phyloP scores from a whole-genome alignment of 2,888 invertebrate genomes.

The Pyrocoelia pectoralis region DNA sequence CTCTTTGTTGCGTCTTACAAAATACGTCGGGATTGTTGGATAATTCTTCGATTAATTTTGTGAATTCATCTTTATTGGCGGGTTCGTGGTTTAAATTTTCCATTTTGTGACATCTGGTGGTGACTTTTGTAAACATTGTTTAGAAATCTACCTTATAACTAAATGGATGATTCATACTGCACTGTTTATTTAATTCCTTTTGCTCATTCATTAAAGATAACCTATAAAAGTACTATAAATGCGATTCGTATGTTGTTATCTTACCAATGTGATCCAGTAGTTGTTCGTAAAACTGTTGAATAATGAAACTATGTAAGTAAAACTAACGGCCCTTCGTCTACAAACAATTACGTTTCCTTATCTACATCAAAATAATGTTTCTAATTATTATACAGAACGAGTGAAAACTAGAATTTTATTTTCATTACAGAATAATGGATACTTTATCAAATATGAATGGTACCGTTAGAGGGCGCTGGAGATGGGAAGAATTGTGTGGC shows the following conservation, averaged over 20 bases:
- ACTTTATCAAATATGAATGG: background rate
- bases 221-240: background rate
- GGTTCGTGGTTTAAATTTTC: background rate
- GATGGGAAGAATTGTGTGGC: constrained; percentile 81
- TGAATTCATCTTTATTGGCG: constrained; percentile 4
- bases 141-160: background rate
- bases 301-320: background rate
- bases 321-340: no score
- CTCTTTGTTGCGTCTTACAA: constrained; percentile 85
- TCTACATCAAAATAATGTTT: no score
- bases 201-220: background rate
- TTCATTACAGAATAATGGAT: background rate
- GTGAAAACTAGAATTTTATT: background rate
- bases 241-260: background rate
- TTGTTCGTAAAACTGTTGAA: no score
- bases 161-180: background rate
- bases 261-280: background rate
- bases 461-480: constrained; percentile 62
- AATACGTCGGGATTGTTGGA: constrained; percentile 68
- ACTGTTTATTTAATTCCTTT: background rate
- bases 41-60: constrained; percentile 67
- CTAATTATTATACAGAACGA: no score
- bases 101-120: background rate
- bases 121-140: background rate
- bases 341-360: no score